Evolutionary conservation across 1,140 invertebrate species (phyloP).

Genomic region (Bathynomus jamesi): DNA sequence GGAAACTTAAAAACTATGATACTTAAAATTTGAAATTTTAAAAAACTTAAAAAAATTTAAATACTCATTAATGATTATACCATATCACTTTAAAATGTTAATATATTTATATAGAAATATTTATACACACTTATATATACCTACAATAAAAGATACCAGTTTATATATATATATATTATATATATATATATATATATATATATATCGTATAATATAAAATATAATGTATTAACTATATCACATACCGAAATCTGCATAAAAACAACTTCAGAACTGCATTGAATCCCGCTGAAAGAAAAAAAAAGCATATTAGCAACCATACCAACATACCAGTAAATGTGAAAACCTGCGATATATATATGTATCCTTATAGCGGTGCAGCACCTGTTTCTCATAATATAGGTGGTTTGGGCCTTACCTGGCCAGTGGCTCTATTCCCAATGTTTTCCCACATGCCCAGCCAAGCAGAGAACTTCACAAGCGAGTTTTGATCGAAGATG

Average conservation of each 20-base stretch:
- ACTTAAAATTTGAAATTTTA: too few relatives aligned
- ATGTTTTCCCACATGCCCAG: neutral
- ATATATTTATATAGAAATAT: neutral
- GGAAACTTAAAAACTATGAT: too few relatives aligned
- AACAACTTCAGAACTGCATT: too few relatives aligned
- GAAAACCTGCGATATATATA: neutral
- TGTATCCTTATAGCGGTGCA: neutral
- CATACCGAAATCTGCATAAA: too few relatives aligned
- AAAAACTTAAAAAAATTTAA: too few relatives aligned
- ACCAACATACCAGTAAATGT: neutral
- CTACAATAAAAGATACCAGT: neutral
- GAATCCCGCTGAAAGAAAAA: too few relatives aligned
- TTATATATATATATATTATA: neutral
- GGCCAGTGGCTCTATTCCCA: neutral
- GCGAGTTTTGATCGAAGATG: neutral
- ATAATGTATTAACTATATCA: too few relatives aligned
- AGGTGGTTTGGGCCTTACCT: neutral
- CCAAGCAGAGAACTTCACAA: neutral
- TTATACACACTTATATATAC: neutral
- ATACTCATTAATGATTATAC: too few relatives aligned
- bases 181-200: neutral
- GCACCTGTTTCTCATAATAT: neutral
- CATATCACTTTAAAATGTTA: neutral
- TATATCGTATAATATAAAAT: too few relatives aligned
- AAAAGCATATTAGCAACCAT: neutral